phyloP scores from a whole-genome alignment of 2,797 vertebrate genomes.

The Rhodeus uyekii region DNA sequence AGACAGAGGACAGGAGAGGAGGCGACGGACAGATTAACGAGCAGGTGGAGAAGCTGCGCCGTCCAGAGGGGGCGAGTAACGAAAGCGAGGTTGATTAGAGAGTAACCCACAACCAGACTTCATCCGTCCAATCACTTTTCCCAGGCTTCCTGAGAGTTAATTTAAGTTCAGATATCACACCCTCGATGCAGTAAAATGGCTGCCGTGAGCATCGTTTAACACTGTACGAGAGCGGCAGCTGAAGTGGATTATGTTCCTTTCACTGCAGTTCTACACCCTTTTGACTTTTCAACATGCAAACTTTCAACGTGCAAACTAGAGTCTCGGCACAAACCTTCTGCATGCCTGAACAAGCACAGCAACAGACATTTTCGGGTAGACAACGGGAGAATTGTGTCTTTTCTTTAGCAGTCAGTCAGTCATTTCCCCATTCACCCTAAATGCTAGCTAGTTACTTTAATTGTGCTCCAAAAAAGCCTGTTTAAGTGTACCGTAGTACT shows the following conservation, averaged over 20 bases:
- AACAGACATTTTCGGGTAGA: constrained; percentile 46
- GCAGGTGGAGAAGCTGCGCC: constrained; percentile 93
- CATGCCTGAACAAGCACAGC: constrained; percentile 53
- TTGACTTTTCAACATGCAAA: constrained; percentile 62
- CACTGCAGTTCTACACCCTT: constrained; percentile 33
- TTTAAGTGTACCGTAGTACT: constrained; percentile 31
- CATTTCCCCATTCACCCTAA: constrained; percentile 13
- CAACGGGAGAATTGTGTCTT: constrained; percentile 51
- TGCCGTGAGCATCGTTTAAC: constrained; percentile 1
- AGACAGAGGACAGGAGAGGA: constrained; percentile 90
- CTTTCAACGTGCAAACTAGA: constrained; percentile 59
- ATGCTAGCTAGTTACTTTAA: constrained; percentile 23
- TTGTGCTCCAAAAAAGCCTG: constrained; percentile 20
- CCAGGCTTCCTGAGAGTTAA: background rate
- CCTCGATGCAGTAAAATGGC: background rate
- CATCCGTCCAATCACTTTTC: background rate
- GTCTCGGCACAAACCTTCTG: constrained; percentile 56
- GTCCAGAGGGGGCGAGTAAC: constrained; percentile 93
- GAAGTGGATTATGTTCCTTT: constrained; percentile 21
- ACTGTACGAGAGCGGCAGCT: constrained; percentile 18
- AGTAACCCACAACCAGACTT: background rate
- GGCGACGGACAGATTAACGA: constrained; percentile 97
- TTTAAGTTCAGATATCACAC: constrained; percentile 20
- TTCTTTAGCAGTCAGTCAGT: constrained; percentile 40
- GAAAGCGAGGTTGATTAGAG: constrained; percentile 92